Conservation (phyloP, 2,888 invertebrate species). For the Chalcosyrphus nemorum region DNA sequence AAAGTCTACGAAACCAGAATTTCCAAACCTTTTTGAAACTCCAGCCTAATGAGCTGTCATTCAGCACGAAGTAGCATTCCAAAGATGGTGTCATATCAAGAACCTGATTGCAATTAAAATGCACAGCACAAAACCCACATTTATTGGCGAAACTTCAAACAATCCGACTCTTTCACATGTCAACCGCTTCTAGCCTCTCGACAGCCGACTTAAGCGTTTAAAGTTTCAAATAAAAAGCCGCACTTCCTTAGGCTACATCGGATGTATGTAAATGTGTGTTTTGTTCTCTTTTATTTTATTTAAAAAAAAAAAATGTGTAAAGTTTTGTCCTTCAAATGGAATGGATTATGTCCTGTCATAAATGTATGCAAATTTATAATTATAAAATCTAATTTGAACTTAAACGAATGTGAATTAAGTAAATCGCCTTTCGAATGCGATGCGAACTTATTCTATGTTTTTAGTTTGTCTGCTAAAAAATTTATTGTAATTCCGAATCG, state of each 20-base stretch:
- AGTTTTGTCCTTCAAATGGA: neutral
- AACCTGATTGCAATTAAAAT: conserved; percentile 8
- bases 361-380: conserved; percentile 5
- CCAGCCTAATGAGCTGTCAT: no score
- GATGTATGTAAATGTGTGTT: no score
- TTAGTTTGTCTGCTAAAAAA: neutral
- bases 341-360: conserved; percentile 3
- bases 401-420: conserved; percentile 30
- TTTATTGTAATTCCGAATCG: conserved; percentile 76
- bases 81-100: neutral
- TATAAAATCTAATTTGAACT: conserved; percentile 67
- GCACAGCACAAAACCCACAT: neutral
- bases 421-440: neutral
- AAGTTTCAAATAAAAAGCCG: neutral
- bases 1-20: no score
- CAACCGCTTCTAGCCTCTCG: neutral
- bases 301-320: neutral
- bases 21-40: no score
- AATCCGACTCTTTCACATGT: neutral
- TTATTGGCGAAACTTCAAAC: neutral
- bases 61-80: neutral
- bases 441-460: conserved; percentile 33
- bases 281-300: conserved; percentile 8
- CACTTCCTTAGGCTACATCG: conserved; percentile 32
- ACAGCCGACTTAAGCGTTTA: neutral